Percentiles rank a stretch among this genome's conserved stretches.
These are phyloP conservation scores for Alethe diademata DNA, from an alignment of 2,113 vertebrate species.

Conservation along the genomic window DNA sequence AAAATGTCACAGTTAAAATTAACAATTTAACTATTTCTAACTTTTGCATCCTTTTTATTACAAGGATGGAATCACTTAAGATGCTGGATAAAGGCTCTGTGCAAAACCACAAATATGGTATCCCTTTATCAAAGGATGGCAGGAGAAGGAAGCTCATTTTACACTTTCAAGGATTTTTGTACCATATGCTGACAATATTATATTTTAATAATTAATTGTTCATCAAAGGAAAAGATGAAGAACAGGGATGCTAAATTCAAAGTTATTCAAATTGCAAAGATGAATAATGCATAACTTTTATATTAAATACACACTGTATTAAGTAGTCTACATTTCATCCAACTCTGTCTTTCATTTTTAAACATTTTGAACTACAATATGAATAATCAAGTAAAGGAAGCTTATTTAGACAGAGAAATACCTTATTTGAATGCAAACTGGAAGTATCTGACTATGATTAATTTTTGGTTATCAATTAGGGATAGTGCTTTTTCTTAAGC, in stretches of 20 bases:
- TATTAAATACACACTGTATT: conserved; percentile 87
- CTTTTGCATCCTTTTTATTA: conserved; percentile 20
- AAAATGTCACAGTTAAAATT: background rate
- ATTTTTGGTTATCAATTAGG: conserved; percentile 78
- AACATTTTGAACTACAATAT: conserved; percentile 79
- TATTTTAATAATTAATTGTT: conserved; percentile 88
- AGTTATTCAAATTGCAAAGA: conserved; percentile 81
- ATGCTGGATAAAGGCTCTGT: conserved; percentile 2
- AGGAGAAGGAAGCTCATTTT: conserved; percentile 59
- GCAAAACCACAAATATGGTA: background rate
- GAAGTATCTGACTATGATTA: conserved; percentile 68
- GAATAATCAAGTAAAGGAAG: conserved; percentile 77
- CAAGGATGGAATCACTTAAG: conserved; percentile 29
- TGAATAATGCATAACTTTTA: conserved; percentile 88
- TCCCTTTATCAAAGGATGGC: conserved; percentile 47
- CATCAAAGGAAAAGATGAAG: conserved; percentile 82
- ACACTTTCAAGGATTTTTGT: conserved; percentile 67
- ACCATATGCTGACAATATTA: conserved; percentile 80
- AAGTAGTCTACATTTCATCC: conserved; percentile 79
- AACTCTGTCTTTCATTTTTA: conserved; percentile 80
- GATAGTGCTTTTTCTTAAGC: conserved; percentile 54
- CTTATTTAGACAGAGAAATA: conserved; percentile 77
- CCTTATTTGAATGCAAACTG: conserved; percentile 76
- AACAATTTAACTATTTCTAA: conserved; percentile 32
- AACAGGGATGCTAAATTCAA: conserved; percentile 82